A percentile compares a stretch with the other conserved stretches of the same genome.
Evolutionary conservation across 2,797 vertebrate species (phyloP).

Genomic region (Chelmon rostratus): DNA sequence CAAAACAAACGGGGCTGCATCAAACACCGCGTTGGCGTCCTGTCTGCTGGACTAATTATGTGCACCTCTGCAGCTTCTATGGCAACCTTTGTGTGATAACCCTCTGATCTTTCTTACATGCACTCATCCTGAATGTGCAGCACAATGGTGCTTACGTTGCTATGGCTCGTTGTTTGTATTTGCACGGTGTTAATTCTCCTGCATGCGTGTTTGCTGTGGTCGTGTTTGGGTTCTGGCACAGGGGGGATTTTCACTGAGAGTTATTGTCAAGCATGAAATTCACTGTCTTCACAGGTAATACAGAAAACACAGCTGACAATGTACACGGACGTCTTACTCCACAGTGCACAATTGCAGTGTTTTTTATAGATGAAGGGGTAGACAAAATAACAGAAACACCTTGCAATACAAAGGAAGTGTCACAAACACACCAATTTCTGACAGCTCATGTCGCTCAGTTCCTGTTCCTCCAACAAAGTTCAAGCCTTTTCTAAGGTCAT

Average conservation of each 20-base stretch:
- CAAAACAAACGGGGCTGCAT: slow-evolving; percentile 59
- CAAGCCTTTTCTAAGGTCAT: background rate
- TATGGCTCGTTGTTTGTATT: slow-evolving; percentile 40
- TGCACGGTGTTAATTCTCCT: slow-evolving; percentile 52
- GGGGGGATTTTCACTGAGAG: background rate
- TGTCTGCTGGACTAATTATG: slow-evolving; percentile 62
- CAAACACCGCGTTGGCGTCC: slow-evolving; percentile 58
- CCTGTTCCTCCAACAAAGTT: background rate
- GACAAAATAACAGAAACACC: slow-evolving; percentile 20
- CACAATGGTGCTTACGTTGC: slow-evolving; percentile 46
- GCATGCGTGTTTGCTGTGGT: slow-evolving; percentile 26
- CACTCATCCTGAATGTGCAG: slow-evolving; percentile 41
- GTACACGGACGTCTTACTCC: slow-evolving; percentile 7
- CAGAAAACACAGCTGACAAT: slow-evolving; percentile 22
- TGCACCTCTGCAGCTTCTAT: slow-evolving; percentile 64
- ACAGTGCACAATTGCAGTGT: background rate
- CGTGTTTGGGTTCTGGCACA: background rate
- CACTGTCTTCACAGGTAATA: slow-evolving; percentile 2
- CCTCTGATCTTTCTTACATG: slow-evolving; percentile 60
- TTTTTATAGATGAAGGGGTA: background rate
- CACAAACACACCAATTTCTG: background rate
- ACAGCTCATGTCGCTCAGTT: background rate
- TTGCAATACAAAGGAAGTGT: background rate
- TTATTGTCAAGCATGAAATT: slow-evolving; percentile 48
- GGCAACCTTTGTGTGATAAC: slow-evolving; percentile 72